Conservation (phyloP, 2,888 invertebrate genomes). For the Leistus spinibarbis region DNA sequence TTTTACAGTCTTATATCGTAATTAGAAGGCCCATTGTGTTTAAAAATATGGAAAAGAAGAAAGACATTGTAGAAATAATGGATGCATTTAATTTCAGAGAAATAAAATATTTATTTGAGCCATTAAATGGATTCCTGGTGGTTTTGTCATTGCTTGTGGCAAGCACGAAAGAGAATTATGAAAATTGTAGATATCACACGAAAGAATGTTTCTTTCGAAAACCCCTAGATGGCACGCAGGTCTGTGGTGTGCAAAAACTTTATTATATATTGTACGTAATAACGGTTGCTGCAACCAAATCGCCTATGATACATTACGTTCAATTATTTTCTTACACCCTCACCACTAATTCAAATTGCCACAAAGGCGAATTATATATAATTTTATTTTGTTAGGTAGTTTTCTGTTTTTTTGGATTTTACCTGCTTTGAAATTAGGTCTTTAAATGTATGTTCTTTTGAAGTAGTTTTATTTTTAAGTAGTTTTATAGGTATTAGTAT, state of each 20-base stretch:
- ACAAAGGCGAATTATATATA: not conserved
- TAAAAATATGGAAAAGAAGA: too few species aligned
- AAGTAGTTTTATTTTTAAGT: not conserved
- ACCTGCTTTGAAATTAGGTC: not conserved
- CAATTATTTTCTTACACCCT: not conserved
- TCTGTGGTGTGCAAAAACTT: not conserved
- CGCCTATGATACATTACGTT: not conserved
- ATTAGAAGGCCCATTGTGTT: too few species aligned
- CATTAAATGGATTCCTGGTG: slow-evolving; percentile 12
- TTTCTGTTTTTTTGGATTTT: not conserved
- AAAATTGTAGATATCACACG: slow-evolving; percentile 24
- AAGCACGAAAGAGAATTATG: slow-evolving; percentile 35
- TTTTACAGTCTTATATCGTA: too few species aligned
- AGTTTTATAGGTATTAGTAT: not conserved
- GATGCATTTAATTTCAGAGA: not conserved
- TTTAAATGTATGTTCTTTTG: not conserved
- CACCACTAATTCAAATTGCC: not conserved
- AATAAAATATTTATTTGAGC: not conserved
- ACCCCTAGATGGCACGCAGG: slow-evolving; percentile 19
- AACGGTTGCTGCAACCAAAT: not conserved
- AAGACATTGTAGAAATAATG: too few species aligned
- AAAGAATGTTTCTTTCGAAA: slow-evolving; percentile 3
- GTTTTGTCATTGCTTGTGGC: slow-evolving; percentile 37
- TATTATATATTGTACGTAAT: not conserved
- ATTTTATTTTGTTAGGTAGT: not conserved